phyloP scores from a whole-genome alignment of 2,797 vertebrate genomes.

The Melanotaenia nigrans region DNA sequence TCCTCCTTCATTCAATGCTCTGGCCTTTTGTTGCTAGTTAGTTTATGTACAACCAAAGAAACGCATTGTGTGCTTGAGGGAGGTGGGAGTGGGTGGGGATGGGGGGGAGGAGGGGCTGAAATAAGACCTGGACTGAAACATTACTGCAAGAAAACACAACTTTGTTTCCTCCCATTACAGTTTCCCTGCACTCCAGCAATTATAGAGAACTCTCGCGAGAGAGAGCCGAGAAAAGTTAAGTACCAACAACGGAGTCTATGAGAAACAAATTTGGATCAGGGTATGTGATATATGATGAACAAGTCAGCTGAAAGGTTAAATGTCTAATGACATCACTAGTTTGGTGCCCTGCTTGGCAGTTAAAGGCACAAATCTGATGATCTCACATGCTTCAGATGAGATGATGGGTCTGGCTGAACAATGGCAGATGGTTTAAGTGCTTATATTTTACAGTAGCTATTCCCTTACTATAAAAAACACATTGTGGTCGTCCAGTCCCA shows the following conservation, averaged over 20 bases:
- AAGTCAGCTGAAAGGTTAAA: slow-evolving; percentile 50
- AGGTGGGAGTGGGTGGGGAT: slow-evolving; percentile 1
- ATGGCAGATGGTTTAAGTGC: slow-evolving; percentile 73
- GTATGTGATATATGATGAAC: slow-evolving; percentile 31
- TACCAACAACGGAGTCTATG: slow-evolving; percentile 49
- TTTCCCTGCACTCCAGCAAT: slow-evolving; percentile 53
- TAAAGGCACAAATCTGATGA: slow-evolving; percentile 82
- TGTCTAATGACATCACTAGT: slow-evolving; percentile 77
- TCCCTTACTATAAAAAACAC: slow-evolving; percentile 55
- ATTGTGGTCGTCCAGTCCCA: slow-evolving; percentile 50
- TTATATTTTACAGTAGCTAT: slow-evolving; percentile 70
- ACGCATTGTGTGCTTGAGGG: slow-evolving; percentile 52
- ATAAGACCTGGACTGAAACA: slow-evolving; percentile 53
- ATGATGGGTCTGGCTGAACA: slow-evolving; percentile 59
- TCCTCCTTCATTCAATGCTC: slow-evolving; percentile 82
- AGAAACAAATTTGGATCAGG: slow-evolving; percentile 39
- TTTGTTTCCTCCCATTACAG: slow-evolving; percentile 33
- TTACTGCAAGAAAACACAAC: slow-evolving; percentile 43
- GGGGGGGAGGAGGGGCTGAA: slow-evolving; percentile 26
- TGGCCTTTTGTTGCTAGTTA: slow-evolving; percentile 75
- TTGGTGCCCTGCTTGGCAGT: slow-evolving; percentile 83
- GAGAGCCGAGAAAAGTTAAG: slow-evolving; percentile 53
- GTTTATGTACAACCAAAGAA: slow-evolving; percentile 72
- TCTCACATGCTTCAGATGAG: slow-evolving; percentile 65
- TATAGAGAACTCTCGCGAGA: slow-evolving; percentile 42